These are phyloP conservation scores for cattle (Bos taurus) DNA, from an alignment of 2,113 vertebrate species.

Conservation along the genomic window DNA sequence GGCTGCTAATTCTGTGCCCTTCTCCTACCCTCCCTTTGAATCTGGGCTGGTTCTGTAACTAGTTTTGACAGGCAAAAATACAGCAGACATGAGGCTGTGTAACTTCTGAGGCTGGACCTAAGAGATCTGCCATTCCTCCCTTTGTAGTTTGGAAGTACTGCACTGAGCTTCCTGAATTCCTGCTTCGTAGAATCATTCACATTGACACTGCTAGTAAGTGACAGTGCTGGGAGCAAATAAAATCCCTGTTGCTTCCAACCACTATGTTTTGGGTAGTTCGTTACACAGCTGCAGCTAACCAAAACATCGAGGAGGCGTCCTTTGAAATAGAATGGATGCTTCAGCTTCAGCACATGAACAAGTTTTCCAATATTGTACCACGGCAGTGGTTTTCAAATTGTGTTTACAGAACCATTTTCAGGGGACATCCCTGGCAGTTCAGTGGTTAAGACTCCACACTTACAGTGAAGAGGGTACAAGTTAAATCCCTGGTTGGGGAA, in stretches of 20 bases:
- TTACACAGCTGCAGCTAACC: not conserved
- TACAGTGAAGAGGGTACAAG: not conserved
- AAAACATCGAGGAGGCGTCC: not conserved
- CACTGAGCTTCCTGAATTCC: not conserved
- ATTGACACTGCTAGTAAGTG: not conserved
- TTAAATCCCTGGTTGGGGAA: not conserved
- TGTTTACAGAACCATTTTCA: not conserved
- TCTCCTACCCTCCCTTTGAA: not conserved
- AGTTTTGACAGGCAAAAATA: not conserved
- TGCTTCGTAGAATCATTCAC: not conserved
- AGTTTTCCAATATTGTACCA: not conserved
- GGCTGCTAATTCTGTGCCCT: too few relatives aligned
- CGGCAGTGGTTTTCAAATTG: not conserved
- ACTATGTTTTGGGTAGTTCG: not conserved
- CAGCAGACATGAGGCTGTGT: not conserved
- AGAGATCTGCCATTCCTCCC: not conserved
- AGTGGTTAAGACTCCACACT: not conserved
- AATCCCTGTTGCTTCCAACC: not conserved
- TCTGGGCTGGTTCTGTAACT: not conserved
- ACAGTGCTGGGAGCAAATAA: not conserved
- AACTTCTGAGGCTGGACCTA: not conserved
- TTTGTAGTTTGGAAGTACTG: not conserved
- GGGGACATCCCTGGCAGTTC: not conserved
- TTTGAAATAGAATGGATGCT: not conserved
- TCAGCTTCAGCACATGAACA: not conserved